Evolutionary conservation across 2,113 vertebrate species (phyloP), one percentile per base, ranked within the genome.

Genomic region (Oncorhynchus clarkii): DNA sequence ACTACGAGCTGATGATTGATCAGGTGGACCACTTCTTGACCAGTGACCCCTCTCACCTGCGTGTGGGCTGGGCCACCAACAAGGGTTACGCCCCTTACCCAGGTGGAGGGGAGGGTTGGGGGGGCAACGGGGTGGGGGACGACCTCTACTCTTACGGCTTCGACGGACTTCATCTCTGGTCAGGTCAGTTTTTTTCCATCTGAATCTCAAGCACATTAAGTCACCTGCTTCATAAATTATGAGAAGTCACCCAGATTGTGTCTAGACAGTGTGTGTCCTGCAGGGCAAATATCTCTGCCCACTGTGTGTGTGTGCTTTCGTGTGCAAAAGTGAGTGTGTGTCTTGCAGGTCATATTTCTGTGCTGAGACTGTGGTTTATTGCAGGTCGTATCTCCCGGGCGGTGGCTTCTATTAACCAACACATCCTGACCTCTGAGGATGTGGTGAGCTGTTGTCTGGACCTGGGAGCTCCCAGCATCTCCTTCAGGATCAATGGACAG

Each of bases 361-460:
- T 48, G 64, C 2, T n/a, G 20, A 59, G 20, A 31, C 48, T 77
- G 71, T 65, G 59, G 59, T 62, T 20, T 62, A 3, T 20, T 90
- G 86, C 79, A 99, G 98, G 98, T 71, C 95, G 98, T 73, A 93
- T 98, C 82, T 94, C 96, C 16, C 94, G 98, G 83, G 91, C 94
- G 0, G 97, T 99, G 70, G 96, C 98, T 9, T 99, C 98, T 67
- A 85, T 95, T 81, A 97, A 98, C 91, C 98, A 99, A 83, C 98
- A 99, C 82, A 90, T 97, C 77, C 88, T 99, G 89, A 94, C 92
- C 71, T 96, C 96, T 0, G 98, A 99, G 45, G 98, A 99, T 3
- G 98, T 99, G 81, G 94, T 99, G 79, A 99, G 97, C 93, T 99
- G 98, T 82, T 99, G 97, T 84, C 92, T 99, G 80, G 98, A 99